Evolutionary conservation across 2,888 invertebrate species (phyloP).

Genomic region (Eudasyphora cyanicolor): DNA sequence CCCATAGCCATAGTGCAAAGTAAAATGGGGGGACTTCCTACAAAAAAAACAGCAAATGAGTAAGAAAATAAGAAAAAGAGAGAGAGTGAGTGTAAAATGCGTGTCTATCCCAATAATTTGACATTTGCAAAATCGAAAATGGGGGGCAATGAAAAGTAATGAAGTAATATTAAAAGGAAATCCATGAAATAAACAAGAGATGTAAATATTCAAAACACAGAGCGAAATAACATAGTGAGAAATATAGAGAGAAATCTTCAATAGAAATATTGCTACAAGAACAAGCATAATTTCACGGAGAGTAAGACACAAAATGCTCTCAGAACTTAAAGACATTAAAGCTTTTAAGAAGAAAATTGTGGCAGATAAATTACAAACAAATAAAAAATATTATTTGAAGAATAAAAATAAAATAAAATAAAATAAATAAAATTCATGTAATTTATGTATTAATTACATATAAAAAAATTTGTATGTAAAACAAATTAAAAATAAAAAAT

Average conservation of each 20-base stretch:
- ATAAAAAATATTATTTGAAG: too few species aligned
- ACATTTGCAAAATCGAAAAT: constrained; percentile 15
- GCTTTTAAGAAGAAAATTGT: too few species aligned
- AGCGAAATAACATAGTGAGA: neutral
- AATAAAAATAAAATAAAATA: too few species aligned
- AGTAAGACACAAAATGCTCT: too few species aligned
- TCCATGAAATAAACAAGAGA: neutral
- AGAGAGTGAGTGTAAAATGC: neutral
- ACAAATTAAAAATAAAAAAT: too few species aligned
- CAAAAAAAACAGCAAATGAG: neutral
- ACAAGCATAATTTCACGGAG: neutral
- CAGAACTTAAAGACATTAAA: too few species aligned
- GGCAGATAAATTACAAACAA: too few species aligned
- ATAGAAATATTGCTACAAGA: neutral
- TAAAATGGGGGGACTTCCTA: neutral
- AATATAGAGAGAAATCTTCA: neutral
- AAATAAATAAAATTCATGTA: too few species aligned
- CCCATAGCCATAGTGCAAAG: too few species aligned
- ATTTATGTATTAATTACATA: too few species aligned
- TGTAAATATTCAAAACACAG: neutral
- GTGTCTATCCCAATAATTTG: neutral
- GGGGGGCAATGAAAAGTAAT: neutral
- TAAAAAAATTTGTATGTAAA: too few species aligned
- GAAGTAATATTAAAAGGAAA: neutral
- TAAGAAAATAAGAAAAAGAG: too few species aligned